Percentiles rank a stretch among this genome's conserved stretches.
Conservation (phyloP, 2,888 invertebrate genomes). For the Ormyrus nitidulus region DNA sequence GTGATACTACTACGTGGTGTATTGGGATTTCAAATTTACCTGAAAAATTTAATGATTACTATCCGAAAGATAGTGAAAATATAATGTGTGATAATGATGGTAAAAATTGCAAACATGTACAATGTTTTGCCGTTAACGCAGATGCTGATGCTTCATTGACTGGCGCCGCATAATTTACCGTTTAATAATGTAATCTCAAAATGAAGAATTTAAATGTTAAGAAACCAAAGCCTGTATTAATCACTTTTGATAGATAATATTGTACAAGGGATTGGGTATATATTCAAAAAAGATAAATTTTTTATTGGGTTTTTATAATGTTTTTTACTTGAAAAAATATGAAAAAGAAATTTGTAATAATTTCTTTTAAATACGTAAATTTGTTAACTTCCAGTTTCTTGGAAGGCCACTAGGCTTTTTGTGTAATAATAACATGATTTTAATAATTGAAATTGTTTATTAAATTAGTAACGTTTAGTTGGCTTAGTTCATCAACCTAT, state of each 20-base stretch:
- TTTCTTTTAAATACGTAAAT: no score
- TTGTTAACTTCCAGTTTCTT: no score
- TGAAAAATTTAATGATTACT: slow-evolving; percentile 60
- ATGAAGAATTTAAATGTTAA: not conserved
- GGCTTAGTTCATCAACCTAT: no score
- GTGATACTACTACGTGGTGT: slow-evolving; percentile 51
- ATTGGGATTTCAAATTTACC: slow-evolving; percentile 54
- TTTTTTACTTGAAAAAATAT: not conserved
- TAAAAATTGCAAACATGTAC: slow-evolving; percentile 61
- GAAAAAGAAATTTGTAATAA: not conserved
- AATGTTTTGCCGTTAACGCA: slow-evolving; percentile 62
- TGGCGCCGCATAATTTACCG: slow-evolving; percentile 50
- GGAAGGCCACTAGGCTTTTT: no score
- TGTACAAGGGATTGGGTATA: slow-evolving; percentile 14
- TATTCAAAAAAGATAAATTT: slow-evolving; percentile 21
- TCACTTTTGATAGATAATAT: slow-evolving; percentile 3
- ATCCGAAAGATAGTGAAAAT: slow-evolving; percentile 61
- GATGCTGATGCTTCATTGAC: slow-evolving; percentile 57
- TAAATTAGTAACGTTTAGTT: no score
- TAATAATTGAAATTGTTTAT: no score
- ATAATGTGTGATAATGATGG: slow-evolving; percentile 63
- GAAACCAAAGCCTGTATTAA: slow-evolving; percentile 12
- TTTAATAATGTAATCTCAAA: not conserved
- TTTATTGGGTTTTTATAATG: not conserved
- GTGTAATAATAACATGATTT: no score